These are phyloP conservation scores for Oreortyx pictus DNA, from an alignment of 2,797 vertebrate genomes.

Conservation along the genomic window DNA sequence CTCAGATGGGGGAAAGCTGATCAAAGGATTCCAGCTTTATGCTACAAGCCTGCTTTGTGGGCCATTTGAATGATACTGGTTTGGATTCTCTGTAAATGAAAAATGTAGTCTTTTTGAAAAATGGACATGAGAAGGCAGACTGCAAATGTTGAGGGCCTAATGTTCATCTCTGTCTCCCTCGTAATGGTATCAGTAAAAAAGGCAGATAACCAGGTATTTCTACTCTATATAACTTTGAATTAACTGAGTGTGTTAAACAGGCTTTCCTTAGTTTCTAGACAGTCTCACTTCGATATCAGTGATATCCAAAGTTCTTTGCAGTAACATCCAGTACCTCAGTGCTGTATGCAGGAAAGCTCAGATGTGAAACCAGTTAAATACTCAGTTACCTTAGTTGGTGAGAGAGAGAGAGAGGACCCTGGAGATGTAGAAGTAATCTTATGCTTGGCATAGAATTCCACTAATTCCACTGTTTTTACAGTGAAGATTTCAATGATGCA, in stretches of 20 bases:
- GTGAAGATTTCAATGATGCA: not conserved
- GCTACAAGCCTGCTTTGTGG: not conserved
- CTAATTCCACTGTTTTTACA: not conserved
- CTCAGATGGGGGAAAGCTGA: not conserved
- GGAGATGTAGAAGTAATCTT: no score
- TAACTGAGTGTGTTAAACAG: not conserved
- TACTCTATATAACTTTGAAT: not conserved
- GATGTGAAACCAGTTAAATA: not conserved
- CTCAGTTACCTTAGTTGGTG: not conserved
- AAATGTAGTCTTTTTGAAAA: not conserved
- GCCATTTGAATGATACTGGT: not conserved
- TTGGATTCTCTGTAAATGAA: not conserved
- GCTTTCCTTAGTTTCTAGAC: not conserved
- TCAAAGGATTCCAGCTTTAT: not conserved
- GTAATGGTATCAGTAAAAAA: not conserved
- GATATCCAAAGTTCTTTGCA: not conserved
- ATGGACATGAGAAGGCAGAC: not conserved
- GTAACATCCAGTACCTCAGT: not conserved
- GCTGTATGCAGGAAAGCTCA: not conserved
- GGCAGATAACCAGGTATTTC: not conserved
- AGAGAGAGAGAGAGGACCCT: not conserved
- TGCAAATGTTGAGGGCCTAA: not conserved
- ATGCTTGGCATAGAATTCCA: not conserved
- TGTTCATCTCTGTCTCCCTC: not conserved
- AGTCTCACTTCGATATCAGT: not conserved